phyloP scores from a whole-genome alignment of 2,888 invertebrate genomes.

The Parnassius mnemosyne region DNA sequence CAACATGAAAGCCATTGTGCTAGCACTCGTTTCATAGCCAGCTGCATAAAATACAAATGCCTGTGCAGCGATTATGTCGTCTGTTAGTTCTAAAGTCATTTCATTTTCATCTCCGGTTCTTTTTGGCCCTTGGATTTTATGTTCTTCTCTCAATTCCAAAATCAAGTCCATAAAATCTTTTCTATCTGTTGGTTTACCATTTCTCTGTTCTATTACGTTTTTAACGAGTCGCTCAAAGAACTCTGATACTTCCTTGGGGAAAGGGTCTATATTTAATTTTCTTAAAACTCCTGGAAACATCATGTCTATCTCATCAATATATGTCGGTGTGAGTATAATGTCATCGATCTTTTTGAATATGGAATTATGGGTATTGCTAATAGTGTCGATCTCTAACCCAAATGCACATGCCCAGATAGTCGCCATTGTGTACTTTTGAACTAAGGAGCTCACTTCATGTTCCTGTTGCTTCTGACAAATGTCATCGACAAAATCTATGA shows the following conservation, averaged over 20 bases:
- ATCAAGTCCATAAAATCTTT: not conserved
- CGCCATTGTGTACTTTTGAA: constrained; percentile 43
- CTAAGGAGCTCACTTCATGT: constrained; percentile 36
- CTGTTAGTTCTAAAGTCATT: constrained; percentile 44
- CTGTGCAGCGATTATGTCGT: constrained; percentile 54
- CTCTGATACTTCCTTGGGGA: no score
- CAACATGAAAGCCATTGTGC: constrained; percentile 53
- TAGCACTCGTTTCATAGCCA: constrained; percentile 68
- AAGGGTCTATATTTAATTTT: constrained; percentile 33
- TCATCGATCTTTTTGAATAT: constrained; percentile 1
- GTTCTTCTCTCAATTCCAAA: constrained; percentile 2
- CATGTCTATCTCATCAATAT: constrained; percentile 32
- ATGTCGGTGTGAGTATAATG: constrained; percentile 1
- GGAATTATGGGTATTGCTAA: not conserved
- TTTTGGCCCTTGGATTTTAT: not conserved
- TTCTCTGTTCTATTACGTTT: not conserved
- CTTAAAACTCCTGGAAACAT: constrained; percentile 49
- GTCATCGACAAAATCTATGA: constrained; percentile 20
- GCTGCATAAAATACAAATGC: constrained; percentile 65
- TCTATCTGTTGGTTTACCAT: not conserved
- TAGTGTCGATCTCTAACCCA: constrained; percentile 42
- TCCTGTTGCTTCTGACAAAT: constrained; percentile 30
- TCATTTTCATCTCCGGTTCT: constrained; percentile 21
- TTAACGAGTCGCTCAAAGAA: not conserved
- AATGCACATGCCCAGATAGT: constrained; percentile 38